Base-by-base conservation (phyloP, 2,797 vertebrate genomes). In the Trachurus trachurus region DNA sequence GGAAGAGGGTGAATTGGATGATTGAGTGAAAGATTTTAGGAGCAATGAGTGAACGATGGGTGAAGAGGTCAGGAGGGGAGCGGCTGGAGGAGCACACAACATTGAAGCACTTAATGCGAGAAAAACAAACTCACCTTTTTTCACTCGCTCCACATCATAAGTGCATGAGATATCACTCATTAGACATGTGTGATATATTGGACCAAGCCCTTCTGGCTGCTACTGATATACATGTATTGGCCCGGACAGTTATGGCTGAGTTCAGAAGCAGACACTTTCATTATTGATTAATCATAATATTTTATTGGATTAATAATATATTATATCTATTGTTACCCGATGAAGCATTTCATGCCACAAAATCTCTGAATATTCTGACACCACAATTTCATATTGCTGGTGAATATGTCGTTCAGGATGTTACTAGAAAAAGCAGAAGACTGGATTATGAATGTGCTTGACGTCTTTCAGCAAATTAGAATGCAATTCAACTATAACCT, bases 1-100 rank as follows among this genome's bases (percentile, higher is more conserved):
- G 82, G 82, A 83, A 84, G 82, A 85, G 40, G 69, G 39, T 67
- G 78, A 86, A 77, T 49, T 62, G 67, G 71, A 84, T 77, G 84
- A 87, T 69, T 84, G 81, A 83, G 78, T 84, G 86, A 78, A 76
- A 75, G 76, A 88, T 84, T 84, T 44, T 86, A 72, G 76, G 71
- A 77, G 67, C 60, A 81, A 68, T 80, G 79, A 87, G 75, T 76
- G 75, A 80, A 65, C 9, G 60, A 54, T 59, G 69, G 84, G 73
- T 84, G 87, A 80, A 88, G 84, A 91, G 89, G 89, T 90, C 84
- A 84, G 62, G 17, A 61, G 31, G 71, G 76, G 80, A 82, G 67
- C 72, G 61, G 56, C 50, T 4, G 31, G 66, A 70, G 31, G 15
- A 76, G 49, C 26, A 67, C 34, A 10, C 42, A 52, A 64, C 13